Conservation (phyloP, 1,140 invertebrate species). For the Subanguina moxae region DNA sequence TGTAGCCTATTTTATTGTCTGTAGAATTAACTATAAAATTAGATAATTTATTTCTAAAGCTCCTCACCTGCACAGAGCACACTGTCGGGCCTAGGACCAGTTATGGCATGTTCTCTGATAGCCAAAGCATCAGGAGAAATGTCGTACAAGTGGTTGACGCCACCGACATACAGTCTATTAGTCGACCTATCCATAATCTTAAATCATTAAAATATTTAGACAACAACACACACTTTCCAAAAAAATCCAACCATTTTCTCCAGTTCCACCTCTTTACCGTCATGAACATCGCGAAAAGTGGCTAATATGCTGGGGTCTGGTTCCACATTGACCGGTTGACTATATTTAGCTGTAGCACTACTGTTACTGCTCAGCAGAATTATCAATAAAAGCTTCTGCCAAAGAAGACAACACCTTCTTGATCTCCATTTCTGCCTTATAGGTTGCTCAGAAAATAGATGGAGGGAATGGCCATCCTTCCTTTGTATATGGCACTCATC, state of each 20-base stretch:
- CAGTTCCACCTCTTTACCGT: constrained; percentile 38
- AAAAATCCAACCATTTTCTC: constrained; percentile 44
- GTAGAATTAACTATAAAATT: too few relatives aligned
- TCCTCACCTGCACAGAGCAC: constrained; percentile 44
- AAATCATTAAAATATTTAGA: constrained; percentile 6
- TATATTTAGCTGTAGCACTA: too few relatives aligned
- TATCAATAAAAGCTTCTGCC: too few relatives aligned
- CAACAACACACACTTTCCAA: too few relatives aligned
- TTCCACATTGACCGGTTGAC: constrained; percentile 1
- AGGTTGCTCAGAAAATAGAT: too few relatives aligned
- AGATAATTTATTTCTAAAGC: too few relatives aligned
- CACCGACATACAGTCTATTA: constrained; percentile 51
- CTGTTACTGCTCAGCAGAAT: not conserved
- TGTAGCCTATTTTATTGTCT: too few relatives aligned
- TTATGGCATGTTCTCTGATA: constrained; percentile 43
- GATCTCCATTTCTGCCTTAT: too few relatives aligned
- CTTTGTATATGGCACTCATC: too few relatives aligned
- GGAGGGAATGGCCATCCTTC: too few relatives aligned
- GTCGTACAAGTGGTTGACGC: constrained; percentile 56
- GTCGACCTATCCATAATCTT: constrained; percentile 56
- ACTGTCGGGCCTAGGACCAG: constrained; percentile 51
- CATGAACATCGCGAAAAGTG: constrained; percentile 32
- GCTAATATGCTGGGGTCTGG: constrained; percentile 40
- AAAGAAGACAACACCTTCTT: too few relatives aligned
- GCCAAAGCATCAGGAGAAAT: constrained; percentile 39